Base-by-base conservation (phyloP, 2,113 vertebrate species). In the Macrotus californicus region DNA sequence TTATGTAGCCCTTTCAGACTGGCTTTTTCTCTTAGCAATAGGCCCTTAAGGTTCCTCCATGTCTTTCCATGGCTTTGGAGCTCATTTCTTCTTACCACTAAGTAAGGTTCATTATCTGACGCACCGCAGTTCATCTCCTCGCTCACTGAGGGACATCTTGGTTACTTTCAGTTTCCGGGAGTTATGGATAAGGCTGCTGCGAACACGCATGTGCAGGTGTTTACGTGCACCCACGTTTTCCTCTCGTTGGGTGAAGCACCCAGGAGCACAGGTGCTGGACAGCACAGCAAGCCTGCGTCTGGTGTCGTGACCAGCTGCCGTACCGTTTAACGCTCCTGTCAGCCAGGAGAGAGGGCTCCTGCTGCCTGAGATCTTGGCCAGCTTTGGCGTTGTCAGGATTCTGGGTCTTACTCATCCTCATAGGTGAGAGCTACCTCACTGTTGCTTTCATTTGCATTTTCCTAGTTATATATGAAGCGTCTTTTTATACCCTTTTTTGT, bases 241-340 rank as follows among this genome's bases (percentile, higher is more conserved):
- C 48, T 43, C 11, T 14, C 39, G 48, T 61, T 61, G 12, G 59
- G 7, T 5, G 21, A 39, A 21, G 0, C 2, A 16, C 13, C 50
- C 7, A 70, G 26, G 7, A 11, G 24, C 9, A 2, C 1, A 2
- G 7, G 0, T 26, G 61, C 6, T 10, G 26, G 54, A 2, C 6
- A 3, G 24, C 31, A 4, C 41, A n/a, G 6, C 4, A 4, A 54
- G 21, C 50, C 64, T 16, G 18, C 5, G 64, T 8, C 34, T 9
- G 16, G 22, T 54, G 56, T n/a, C 39, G 39, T 31, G 4, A 43
- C 31, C 54, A 59, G 43, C 6, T 21, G 39, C 26, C 4, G 2
- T 11, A 3, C 18, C 5, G 0, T 16, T 18, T 12, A 14, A 5
- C 59, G 1, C n/a, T 4, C 50, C 43, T 13, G 21, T 24, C 19